Evolutionary conservation across 1,140 invertebrate genomes (phyloP).

Genomic region (Triops cancriformis): DNA sequence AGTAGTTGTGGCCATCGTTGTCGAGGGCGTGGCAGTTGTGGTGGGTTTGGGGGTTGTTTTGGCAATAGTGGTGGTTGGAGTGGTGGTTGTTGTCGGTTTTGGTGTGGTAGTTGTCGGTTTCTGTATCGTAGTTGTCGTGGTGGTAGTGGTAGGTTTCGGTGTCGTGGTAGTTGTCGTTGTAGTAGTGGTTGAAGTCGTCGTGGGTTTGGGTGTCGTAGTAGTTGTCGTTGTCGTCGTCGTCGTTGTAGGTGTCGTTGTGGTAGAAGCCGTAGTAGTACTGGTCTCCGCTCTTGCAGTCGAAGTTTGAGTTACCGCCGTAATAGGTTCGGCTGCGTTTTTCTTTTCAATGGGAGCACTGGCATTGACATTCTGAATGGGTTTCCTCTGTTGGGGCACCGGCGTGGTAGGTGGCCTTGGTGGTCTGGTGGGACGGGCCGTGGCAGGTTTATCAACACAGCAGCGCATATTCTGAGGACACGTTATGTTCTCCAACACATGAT

Average conservation of each 20-base stretch:
- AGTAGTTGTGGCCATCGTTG: constrained; percentile 23
- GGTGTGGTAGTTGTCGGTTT: constrained; percentile 24
- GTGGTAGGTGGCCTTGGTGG: not conserved
- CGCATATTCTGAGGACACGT: constrained; percentile 67
- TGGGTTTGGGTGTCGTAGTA: constrained; percentile 22
- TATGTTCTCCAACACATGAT: constrained; percentile 62
- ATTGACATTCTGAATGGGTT: not conserved
- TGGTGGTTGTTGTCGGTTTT: constrained; percentile 22
- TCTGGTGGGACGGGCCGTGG: not conserved
- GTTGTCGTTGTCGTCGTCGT: constrained; percentile 20
- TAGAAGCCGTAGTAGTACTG: constrained; percentile 20
- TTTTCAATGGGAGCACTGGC: constrained; percentile 2
- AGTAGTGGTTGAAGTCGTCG: constrained; percentile 25
- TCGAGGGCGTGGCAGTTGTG: constrained; percentile 15
- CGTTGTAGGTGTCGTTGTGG: constrained; percentile 19
- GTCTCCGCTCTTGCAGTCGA: constrained; percentile 4
- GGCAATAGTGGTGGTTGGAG: constrained; percentile 32
- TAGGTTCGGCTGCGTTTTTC: not conserved
- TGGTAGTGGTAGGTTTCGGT: constrained; percentile 24
- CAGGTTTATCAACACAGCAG: constrained; percentile 59
- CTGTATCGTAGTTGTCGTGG: constrained; percentile 19
- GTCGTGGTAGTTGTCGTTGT: constrained; percentile 26
- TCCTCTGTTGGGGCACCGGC: not conserved
- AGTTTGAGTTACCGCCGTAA: not conserved
- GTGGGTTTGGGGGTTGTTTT: constrained; percentile 35